phyloP scores from a whole-genome alignment of 2,888 invertebrate species.

The Andrena fulva region DNA sequence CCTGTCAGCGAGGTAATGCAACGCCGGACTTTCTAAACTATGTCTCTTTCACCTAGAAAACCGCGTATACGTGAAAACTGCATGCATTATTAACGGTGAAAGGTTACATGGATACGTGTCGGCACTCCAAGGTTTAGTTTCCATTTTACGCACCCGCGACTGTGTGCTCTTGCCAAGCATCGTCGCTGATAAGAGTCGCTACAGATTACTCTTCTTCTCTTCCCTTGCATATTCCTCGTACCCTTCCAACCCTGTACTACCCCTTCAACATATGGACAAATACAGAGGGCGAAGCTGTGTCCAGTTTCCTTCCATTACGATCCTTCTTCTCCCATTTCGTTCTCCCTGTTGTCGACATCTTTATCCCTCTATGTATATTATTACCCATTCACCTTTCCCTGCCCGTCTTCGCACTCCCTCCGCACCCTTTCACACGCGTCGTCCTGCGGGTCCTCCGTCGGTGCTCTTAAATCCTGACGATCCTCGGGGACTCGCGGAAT shows the following conservation, averaged over 20 bases:
- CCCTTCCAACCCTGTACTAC: not conserved
- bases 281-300: constrained; percentile 12
- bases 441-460: not conserved
- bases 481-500: constrained; percentile 15
- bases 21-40: not conserved
- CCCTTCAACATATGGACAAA: not conserved
- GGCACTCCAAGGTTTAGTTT: constrained; percentile 9
- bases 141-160: not conserved
- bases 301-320: constrained; percentile 39
- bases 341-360: not conserved
- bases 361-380: not conserved
- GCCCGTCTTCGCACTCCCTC: not conserved
- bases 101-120: constrained; percentile 14
- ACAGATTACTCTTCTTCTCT: not conserved
- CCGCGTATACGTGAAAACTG: constrained; percentile 8
- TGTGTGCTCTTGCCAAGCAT: not conserved
- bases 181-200: constrained; percentile 13
- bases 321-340: constrained; percentile 14
- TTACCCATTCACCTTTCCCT: constrained; percentile 3
- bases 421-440: not conserved
- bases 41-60: not conserved
- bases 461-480: constrained; percentile 30
- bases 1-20: not conserved
- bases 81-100: constrained; percentile 9
- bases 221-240: not conserved